Percentiles rank a stretch among this genome's conserved stretches.
Conservation (phyloP, 2,113 vertebrate species). For the Tragulus kanchil region DNA sequence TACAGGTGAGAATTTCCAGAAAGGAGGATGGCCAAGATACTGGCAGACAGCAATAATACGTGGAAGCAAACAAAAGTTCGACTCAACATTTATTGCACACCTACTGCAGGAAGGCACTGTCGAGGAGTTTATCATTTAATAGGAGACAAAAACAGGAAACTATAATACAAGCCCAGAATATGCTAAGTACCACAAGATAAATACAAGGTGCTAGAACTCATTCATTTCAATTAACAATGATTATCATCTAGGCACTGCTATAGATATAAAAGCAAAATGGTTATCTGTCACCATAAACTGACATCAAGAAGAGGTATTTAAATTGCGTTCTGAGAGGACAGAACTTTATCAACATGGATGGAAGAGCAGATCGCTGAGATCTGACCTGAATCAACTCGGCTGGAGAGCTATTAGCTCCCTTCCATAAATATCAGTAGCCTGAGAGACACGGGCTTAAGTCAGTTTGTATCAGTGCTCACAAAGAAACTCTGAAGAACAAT, state of each 20-base stretch:
- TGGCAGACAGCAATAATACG: not conserved
- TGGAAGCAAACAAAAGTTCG: not conserved
- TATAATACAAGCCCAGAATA: not conserved
- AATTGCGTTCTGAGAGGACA: not conserved
- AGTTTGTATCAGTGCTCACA: not conserved
- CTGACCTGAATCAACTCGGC: not conserved
- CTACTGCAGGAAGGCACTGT: not conserved
- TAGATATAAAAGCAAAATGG: not conserved
- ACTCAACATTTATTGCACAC: not conserved
- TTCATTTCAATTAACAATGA: conserved; percentile 9
- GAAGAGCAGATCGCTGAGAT: conserved; percentile 6
- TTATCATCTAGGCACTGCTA: not conserved
- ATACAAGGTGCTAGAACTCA: not conserved
- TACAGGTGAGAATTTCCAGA: not conserved
- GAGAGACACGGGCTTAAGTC: not conserved
- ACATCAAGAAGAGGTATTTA: not conserved
- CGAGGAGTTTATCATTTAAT: not conserved
- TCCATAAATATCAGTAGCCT: not conserved
- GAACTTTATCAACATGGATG: not conserved
- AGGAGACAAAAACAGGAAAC: conserved; percentile 31
- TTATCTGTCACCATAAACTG: not conserved
- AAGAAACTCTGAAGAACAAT: not conserved
- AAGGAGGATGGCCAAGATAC: not conserved
- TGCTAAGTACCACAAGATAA: not conserved
- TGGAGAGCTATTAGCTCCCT: not conserved